Evolutionary conservation across 1,140 invertebrate species (phyloP).

Genomic region (Globodera rostochiensis): DNA sequence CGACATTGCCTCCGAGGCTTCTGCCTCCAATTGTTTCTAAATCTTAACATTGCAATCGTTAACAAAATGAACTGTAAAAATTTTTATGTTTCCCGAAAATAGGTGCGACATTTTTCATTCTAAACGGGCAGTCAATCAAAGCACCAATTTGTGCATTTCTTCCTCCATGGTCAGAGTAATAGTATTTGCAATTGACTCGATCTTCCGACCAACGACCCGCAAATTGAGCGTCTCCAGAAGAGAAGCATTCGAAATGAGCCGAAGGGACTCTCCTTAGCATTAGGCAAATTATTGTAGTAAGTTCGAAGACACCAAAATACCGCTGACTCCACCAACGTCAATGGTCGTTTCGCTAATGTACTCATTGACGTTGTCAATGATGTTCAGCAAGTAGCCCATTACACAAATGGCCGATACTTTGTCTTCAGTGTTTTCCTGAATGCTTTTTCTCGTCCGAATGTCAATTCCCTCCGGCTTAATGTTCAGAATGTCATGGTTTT

Average conservation of each 20-base stretch:
- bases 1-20: background rate
- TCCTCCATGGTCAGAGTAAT: conserved; percentile 53
- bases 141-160: conserved; percentile 51
- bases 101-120: background rate
- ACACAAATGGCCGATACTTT: conserved; percentile 50
- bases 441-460: conserved; percentile 30
- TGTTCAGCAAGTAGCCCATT: conserved; percentile 49
- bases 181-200: conserved; percentile 47
- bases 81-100: too few relatives aligned
- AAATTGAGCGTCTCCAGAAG: conserved; percentile 40
- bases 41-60: conserved; percentile 1
- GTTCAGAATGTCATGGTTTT: conserved; percentile 44
- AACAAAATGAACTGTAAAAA: background rate
- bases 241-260: conserved; percentile 34
- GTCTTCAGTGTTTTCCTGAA: conserved; percentile 51
- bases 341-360: conserved; percentile 41
- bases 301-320: background rate
- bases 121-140: background rate
- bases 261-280: conserved; percentile 17
- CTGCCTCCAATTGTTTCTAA: conserved; percentile 31
- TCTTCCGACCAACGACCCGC: conserved; percentile 47
- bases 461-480: conserved; percentile 34
- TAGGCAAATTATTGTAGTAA: background rate
- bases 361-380: conserved; percentile 50
- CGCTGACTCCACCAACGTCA: background rate